Conservation (phyloP, 2,888 invertebrate genomes). For the Ganaspis brasiliensis region DNA sequence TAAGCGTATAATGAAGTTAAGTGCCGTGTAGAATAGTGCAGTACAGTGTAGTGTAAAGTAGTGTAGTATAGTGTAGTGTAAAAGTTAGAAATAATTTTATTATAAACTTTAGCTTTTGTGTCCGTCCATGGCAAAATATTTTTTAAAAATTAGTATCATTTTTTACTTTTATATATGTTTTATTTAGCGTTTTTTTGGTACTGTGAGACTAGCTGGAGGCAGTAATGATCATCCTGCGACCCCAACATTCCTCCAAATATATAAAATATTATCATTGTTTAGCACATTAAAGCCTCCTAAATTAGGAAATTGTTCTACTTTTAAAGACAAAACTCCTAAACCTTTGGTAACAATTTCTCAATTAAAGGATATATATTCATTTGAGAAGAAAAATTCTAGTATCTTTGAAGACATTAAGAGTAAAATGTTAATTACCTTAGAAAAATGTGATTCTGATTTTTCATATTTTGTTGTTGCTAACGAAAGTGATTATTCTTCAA, state of each 20-base stretch:
- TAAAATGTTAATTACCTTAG: not conserved
- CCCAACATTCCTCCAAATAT: conserved; percentile 34
- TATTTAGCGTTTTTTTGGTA: conserved; percentile 16
- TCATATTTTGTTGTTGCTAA: not conserved
- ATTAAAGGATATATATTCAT: conserved; percentile 27
- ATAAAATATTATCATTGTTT: conserved; percentile 2
- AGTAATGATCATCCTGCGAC: conserved; percentile 30
- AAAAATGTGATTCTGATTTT: not conserved
- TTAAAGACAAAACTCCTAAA: conserved; percentile 22
- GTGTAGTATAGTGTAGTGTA: not conserved
- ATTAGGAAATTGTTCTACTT: conserved; percentile 45
- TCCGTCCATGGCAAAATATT: too few species aligned
- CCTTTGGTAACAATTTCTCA: conserved; percentile 43
- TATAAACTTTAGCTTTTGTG: too few species aligned
- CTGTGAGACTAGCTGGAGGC: not conserved
- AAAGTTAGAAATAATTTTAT: not conserved
- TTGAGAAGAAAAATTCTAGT: not conserved
- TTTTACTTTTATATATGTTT: too few species aligned
- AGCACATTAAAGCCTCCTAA: conserved; percentile 1
- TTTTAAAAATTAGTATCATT: too few species aligned
- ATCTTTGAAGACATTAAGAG: too few species aligned
- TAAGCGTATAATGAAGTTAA: not conserved
- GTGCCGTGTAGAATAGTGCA: not conserved
- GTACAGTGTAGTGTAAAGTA: not conserved
- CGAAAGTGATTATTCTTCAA: not conserved